These are phyloP conservation scores for Spinus olivaceus DNA, from an alignment of 2,797 vertebrate species.

Conservation along the genomic window DNA sequence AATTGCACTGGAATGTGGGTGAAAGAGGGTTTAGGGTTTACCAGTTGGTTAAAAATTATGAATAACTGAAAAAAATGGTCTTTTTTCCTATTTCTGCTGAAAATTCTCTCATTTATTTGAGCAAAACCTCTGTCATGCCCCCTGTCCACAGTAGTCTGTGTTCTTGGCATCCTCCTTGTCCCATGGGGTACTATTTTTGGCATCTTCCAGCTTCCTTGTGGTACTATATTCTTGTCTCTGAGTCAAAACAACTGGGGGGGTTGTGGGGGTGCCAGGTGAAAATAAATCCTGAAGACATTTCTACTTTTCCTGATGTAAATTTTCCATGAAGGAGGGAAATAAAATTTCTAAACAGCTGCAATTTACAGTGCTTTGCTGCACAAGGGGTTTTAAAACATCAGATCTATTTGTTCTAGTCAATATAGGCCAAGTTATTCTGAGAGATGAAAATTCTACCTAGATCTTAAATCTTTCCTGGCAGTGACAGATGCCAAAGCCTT, in stretches of 20 bases:
- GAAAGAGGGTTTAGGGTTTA: background rate
- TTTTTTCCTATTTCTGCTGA: background rate
- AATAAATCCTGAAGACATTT: background rate
- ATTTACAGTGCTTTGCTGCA: background rate
- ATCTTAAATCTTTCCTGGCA: slow-evolving; percentile 52
- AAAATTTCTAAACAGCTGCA: background rate
- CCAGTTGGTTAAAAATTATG: background rate
- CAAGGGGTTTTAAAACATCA: slow-evolving; percentile 12
- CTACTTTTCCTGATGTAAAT: background rate
- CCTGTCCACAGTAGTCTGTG: background rate
- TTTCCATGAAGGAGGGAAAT: background rate
- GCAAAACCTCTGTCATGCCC: slow-evolving; percentile 9
- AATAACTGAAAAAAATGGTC: background rate
- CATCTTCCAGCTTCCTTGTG: background rate
- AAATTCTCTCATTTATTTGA: background rate
- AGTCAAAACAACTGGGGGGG: background rate
- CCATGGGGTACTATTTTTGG: slow-evolving; percentile 5
- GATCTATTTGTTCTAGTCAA: slow-evolving; percentile 26
- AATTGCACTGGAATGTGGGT: background rate
- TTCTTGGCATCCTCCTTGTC: slow-evolving; percentile 12
- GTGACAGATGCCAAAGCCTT: slow-evolving; percentile 54
- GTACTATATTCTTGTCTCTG: background rate
- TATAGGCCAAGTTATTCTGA: slow-evolving; percentile 45
- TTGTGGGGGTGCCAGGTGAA: background rate
- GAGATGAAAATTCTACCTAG: slow-evolving; percentile 51